These are phyloP conservation scores for Diplodus sargus DNA, from an alignment of 2,797 vertebrate species.

Conservation along the genomic window DNA sequence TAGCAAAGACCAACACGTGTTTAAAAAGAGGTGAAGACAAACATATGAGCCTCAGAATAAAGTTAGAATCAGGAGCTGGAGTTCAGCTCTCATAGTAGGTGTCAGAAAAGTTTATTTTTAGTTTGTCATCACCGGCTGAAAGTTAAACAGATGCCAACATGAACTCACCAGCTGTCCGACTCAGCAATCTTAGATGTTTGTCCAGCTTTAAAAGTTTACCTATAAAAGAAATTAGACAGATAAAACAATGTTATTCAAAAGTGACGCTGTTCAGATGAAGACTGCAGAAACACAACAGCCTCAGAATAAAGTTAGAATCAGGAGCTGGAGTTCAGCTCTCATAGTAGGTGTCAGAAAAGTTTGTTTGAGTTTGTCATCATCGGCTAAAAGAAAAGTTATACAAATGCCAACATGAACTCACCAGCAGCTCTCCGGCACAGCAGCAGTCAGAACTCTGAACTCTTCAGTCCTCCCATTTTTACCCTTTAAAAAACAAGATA, in stretches of 20 bases:
- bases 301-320: slow-evolving; percentile 73
- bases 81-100: slow-evolving; percentile 78
- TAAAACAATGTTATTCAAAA: too few species aligned
- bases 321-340: slow-evolving; percentile 71
- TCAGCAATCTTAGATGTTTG: too few species aligned
- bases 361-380: slow-evolving; percentile 67
- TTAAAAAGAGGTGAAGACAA: background rate
- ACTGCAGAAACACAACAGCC: background rate
- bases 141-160: accelerated
- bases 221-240: too few species aligned
- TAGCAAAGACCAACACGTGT: background rate
- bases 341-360: slow-evolving; percentile 83
- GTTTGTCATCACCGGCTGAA: slow-evolving; percentile 68
- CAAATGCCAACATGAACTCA: background rate
- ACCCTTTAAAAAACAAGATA: background rate
- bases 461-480: background rate
- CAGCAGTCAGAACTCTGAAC: background rate
- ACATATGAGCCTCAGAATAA: slow-evolving; percentile 51
- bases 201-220: too few species aligned
- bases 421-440: background rate
- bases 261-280: background rate
- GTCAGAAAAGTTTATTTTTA: slow-evolving; percentile 77
- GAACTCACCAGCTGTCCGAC: slow-evolving; percentile 17
- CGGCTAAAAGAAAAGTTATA: slow-evolving; percentile 12
- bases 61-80: slow-evolving; percentile 73